These are phyloP conservation scores for Patella ulyssiponensis DNA, from an alignment of 2,888 invertebrate genomes.

Conservation along the genomic window DNA sequence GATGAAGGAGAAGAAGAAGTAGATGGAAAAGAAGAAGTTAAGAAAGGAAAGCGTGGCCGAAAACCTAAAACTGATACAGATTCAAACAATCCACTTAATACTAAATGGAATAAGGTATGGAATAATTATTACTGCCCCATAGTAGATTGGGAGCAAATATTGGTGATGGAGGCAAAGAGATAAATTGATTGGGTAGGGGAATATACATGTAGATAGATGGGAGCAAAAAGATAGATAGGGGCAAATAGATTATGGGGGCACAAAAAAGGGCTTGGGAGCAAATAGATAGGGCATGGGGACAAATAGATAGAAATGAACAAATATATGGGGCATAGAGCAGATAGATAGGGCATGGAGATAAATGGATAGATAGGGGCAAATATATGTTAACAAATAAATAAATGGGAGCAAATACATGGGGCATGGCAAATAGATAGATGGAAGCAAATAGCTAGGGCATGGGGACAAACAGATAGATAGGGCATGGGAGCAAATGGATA, in stretches of 20 bases:
- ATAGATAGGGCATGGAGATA: slow-evolving; percentile 13
- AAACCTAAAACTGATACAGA: neutral
- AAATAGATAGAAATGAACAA: slow-evolving; percentile 14
- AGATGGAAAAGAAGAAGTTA: slow-evolving; percentile 23
- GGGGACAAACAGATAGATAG: slow-evolving; percentile 9
- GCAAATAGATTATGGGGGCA: slow-evolving; percentile 6
- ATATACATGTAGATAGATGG: neutral
- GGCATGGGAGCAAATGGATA: slow-evolving; percentile 13
- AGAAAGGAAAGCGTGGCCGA: slow-evolving; percentile 22
- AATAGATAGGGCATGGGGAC: slow-evolving; percentile 1
- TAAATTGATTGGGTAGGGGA: neutral
- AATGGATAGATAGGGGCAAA: slow-evolving; percentile 13
- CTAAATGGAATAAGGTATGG: slow-evolving; percentile 2
- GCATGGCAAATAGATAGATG: slow-evolving; percentile 8
- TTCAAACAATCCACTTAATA: neutral
- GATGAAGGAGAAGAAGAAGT: slow-evolving; percentile 29
- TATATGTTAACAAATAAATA: slow-evolving; percentile 1
- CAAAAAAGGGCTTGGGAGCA: too few species aligned
- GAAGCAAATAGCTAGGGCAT: slow-evolving; percentile 13
- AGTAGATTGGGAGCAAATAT: neutral
- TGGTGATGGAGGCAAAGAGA: neutral
- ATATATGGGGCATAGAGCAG: slow-evolving; percentile 12
- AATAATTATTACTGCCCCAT: too few species aligned
- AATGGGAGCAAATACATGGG: too few species aligned
- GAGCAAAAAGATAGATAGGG: neutral